Conservation (phyloP, 2,888 invertebrate genomes). For the Beris morrisii region DNA sequence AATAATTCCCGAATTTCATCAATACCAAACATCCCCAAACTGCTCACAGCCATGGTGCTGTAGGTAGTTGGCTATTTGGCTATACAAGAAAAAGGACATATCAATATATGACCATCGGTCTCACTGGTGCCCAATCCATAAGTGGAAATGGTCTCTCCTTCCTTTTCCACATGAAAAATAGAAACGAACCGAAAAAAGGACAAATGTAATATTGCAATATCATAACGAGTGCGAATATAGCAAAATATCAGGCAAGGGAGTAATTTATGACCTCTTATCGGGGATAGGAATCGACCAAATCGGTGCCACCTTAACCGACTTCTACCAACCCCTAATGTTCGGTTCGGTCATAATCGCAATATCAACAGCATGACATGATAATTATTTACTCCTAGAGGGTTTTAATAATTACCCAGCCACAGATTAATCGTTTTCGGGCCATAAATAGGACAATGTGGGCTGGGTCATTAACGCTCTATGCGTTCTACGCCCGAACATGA, state of each 20-base stretch:
- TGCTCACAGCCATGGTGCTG: no score
- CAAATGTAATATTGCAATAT: neutral
- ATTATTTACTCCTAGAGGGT: slow-evolving; percentile 20
- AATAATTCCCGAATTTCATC: no score
- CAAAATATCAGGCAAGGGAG: slow-evolving; percentile 17
- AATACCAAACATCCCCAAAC: no score
- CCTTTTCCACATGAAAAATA: no score
- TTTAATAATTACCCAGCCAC: slow-evolving; percentile 19
- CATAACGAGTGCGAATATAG: neutral
- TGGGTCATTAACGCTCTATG: slow-evolving; percentile 26
- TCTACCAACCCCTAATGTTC: neutral
- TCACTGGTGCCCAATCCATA: no score
- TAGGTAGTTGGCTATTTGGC: no score
- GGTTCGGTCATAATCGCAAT: slow-evolving; percentile 22
- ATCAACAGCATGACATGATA: slow-evolving; percentile 28
- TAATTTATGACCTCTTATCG: slow-evolving; percentile 18
- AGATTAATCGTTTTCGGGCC: slow-evolving; percentile 22
- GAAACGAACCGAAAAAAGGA: no score
- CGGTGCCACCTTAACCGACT: neutral
- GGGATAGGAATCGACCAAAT: neutral
- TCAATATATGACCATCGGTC: no score
- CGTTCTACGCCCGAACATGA: neutral
- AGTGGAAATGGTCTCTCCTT: no score
- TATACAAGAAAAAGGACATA: no score
- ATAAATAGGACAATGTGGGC: neutral